Conservation (phyloP, 2,797 vertebrate species). For the Sphaeramia orbicularis region DNA sequence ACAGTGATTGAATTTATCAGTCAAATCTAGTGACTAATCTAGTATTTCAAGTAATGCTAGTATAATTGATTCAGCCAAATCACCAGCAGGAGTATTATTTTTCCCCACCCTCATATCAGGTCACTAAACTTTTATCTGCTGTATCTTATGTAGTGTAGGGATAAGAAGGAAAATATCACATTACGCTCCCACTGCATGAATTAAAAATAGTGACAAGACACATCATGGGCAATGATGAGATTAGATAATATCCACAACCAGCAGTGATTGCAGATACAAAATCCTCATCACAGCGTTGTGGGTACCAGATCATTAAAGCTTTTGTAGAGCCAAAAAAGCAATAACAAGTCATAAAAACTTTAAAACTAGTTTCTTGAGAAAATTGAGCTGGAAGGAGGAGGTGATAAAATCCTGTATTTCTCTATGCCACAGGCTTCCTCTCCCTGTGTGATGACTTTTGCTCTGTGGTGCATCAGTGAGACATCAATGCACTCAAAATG, state of each 20-base stretch:
- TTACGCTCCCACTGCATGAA: not conserved
- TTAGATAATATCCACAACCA: not conserved
- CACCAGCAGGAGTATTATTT: too few relatives aligned
- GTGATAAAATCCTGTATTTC: slow-evolving; percentile 13
- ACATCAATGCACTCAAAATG: slow-evolving; percentile 46
- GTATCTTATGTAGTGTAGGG: not conserved
- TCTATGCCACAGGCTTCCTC: not conserved
- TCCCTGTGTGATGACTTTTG: slow-evolving; percentile 9
- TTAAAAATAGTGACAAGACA: not conserved
- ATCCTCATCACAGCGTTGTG: not conserved
- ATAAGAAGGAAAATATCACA: not conserved
- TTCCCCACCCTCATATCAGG: too few relatives aligned
- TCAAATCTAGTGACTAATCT: too few relatives aligned
- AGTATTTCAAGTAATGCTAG: too few relatives aligned
- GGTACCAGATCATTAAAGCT: slow-evolving; percentile 1
- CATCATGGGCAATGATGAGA: not conserved
- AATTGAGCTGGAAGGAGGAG: not conserved
- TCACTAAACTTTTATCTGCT: not conserved
- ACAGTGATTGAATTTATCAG: too few relatives aligned
- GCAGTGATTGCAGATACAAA: not conserved
- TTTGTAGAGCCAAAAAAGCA: not conserved
- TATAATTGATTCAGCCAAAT: too few relatives aligned
- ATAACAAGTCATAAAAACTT: slow-evolving; percentile 13
- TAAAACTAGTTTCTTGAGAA: not conserved
- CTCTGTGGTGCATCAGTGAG: slow-evolving; percentile 4